A percentile compares a stretch with the other conserved stretches of the same genome.
Evolutionary conservation across 1,140 invertebrate genomes (phyloP).

Genomic region (Asbolus verrucosus): DNA sequence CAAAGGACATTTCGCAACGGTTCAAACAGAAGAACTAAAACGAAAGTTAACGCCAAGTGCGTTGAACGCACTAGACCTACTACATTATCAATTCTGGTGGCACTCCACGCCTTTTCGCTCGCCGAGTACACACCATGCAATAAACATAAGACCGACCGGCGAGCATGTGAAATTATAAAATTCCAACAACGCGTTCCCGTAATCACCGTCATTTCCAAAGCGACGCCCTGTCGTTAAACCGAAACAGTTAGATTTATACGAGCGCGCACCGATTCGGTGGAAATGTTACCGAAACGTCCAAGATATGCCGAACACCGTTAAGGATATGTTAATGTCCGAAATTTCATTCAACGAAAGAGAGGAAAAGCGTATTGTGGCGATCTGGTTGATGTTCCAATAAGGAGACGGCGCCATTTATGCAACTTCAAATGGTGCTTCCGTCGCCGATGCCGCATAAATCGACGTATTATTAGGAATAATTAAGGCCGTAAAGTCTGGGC

Average conservation of each 20-base stretch:
- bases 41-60: too few species aligned
- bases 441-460: too few species aligned
- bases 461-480: too few species aligned
- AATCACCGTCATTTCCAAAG: slow-evolving; percentile 32
- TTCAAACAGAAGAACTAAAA: not conserved
- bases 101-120: too few species aligned
- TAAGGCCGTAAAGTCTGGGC: too few species aligned
- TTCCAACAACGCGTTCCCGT: slow-evolving; percentile 9
- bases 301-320: slow-evolving; percentile 32
- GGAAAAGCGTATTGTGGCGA: not conserved
- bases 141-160: too few species aligned
- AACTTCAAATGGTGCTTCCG: too few species aligned
- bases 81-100: too few species aligned
- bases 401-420: too few species aligned
- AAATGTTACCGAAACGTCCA: slow-evolving; percentile 36
- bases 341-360: slow-evolving; percentile 10
- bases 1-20: not conserved
- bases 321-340: slow-evolving; percentile 16
- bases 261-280: slow-evolving; percentile 9
- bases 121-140: too few species aligned
- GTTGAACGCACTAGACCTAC: too few species aligned
- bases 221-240: slow-evolving; percentile 34
- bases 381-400: too few species aligned
- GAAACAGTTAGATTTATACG: slow-evolving; percentile 31
- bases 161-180: slow-evolving; percentile 13